Base-by-base conservation (phyloP, 2,888 invertebrate genomes). In the Ophion slaviceki region DNA sequence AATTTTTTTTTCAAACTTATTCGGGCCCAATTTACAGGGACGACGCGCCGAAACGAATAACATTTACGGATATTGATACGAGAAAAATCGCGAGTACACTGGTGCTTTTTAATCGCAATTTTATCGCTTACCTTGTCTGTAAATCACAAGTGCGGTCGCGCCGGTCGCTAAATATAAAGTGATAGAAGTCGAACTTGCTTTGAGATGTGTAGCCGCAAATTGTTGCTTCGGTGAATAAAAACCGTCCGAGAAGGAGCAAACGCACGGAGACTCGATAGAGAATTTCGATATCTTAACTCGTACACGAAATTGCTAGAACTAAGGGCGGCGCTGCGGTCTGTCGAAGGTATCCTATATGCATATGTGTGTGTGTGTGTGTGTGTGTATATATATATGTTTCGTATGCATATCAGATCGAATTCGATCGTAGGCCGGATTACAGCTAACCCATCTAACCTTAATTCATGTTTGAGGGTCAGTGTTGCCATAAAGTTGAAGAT, bases 141-240 rank as follows among this genome's bases (percentile, higher is more conserved):
- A 79, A 75, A 61, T 71, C 79, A 75, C 78, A 79, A 86, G 83
- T 86, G 83, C 78, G 81, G 67, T 68, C 87, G 86, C 79, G 77
- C 87, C 87, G 87, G 86, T 86, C 81, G 87, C 87, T 86, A 84
- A 86, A 76, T 87, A 86, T 84, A 84, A 76, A 87, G 87, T 87
- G 87, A 86, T 87, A 86, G 86, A 87, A 75, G 80, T 68, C 11
- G 76, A 85, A 85, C 87, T 80, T 83, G 66, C 83, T 78, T 80
- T 83, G 61, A 71, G 70, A 85, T 82, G 75, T 78, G 85, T 81
- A 74, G 82, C 85, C 77, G 72, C 80, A 83, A 82, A 85, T 85
- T 87, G 82, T 87, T 87, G 85, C 85, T 82, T 80, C 80, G 28
- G 61, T 53, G 67, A 20, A 75, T 61, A 62, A 57, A 40, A 61